Percentiles rank a stretch among this genome's conserved stretches.
Conservation (phyloP, 1,140 invertebrate species). For the Glomeris maerens region DNA sequence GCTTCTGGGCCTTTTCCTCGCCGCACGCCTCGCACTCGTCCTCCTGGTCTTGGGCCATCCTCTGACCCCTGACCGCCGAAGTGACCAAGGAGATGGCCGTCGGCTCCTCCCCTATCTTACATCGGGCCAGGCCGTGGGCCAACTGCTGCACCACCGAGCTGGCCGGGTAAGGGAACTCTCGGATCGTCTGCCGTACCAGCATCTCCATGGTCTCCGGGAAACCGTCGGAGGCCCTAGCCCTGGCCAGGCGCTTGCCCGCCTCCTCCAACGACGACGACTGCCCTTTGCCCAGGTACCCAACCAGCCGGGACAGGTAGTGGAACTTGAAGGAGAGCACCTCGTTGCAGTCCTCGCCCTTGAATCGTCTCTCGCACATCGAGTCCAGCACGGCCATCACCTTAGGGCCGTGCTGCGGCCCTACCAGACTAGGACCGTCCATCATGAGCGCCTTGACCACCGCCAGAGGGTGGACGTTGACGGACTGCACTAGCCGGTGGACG, state of each 20-base stretch:
- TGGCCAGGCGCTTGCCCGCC: slow-evolving; percentile 41
- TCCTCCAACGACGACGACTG: slow-evolving; percentile 20
- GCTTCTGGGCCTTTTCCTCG: slow-evolving; percentile 72
- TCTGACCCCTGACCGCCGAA: slow-evolving; percentile 65
- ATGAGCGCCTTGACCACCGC: slow-evolving; percentile 59
- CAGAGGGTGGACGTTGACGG: slow-evolving; percentile 38
- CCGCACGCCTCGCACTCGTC: slow-evolving; percentile 72
- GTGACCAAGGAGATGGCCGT: slow-evolving; percentile 53
- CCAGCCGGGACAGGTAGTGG: slow-evolving; percentile 71
- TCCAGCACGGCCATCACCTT: slow-evolving; percentile 70
- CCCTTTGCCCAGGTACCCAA: slow-evolving; percentile 34
- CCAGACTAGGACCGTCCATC: slow-evolving; percentile 55
- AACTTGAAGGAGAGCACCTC: slow-evolving; percentile 87
- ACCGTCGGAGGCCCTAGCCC: slow-evolving; percentile 54
- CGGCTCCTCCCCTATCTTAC: slow-evolving; percentile 37
- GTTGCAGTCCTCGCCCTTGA: slow-evolving; percentile 71
- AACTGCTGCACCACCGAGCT: slow-evolving; percentile 67
- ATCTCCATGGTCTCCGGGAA: slow-evolving; percentile 64
- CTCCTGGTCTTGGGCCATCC: slow-evolving; percentile 50
- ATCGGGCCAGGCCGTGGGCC: slow-evolving; percentile 55
- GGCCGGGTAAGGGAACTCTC: slow-evolving; percentile 74
- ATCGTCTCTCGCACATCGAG: slow-evolving; percentile 69
- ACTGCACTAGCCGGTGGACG: slow-evolving; percentile 74
- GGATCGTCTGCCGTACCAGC: slow-evolving; percentile 65
- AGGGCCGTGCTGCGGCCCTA: no score